Percentiles rank a stretch among this genome's conserved stretches.
These are phyloP conservation scores for Pseudomyrmex pallidus DNA, from an alignment of 1,140 invertebrate species.

Conservation along the genomic window DNA sequence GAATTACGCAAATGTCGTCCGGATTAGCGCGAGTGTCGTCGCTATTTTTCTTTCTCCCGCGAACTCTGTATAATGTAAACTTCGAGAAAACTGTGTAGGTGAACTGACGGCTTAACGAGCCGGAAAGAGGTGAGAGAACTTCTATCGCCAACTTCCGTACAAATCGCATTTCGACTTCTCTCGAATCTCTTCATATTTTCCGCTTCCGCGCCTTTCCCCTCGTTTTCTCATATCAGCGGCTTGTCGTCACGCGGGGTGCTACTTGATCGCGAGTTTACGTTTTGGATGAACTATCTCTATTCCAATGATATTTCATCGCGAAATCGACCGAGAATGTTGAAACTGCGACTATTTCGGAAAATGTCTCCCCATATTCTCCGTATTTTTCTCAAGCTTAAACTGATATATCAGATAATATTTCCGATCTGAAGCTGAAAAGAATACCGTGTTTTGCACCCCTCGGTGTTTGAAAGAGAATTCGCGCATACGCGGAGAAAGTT, in stretches of 20 bases:
- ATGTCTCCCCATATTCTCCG: background rate
- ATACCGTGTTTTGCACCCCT: background rate
- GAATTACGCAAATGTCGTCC: constrained; percentile 18
- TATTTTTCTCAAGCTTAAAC: background rate
- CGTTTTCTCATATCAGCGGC: constrained; percentile 14
- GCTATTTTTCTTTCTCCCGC: constrained; percentile 35
- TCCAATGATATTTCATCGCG: background rate
- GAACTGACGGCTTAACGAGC: constrained; percentile 47
- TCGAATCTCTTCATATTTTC: constrained; percentile 25
- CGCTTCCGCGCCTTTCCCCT: background rate
- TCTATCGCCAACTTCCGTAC: constrained; percentile 30
- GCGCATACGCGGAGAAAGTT: constrained; percentile 1
- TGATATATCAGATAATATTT: constrained; percentile 8
- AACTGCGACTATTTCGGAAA: background rate
- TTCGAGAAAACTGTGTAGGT: background rate
- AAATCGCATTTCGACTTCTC: constrained; percentile 55
- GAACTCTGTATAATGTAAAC: constrained; percentile 23
- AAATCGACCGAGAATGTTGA: background rate
- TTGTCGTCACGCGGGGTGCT: constrained; percentile 1
- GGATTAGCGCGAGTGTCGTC: constrained; percentile 17
- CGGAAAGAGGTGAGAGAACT: constrained; percentile 35
- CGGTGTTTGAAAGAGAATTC: background rate
- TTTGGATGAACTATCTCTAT: background rate
- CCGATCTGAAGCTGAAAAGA: background rate
- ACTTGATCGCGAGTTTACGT: background rate